phyloP scores from a whole-genome alignment of 2,113 vertebrate species.

The Ctenomys sociabilis region DNA sequence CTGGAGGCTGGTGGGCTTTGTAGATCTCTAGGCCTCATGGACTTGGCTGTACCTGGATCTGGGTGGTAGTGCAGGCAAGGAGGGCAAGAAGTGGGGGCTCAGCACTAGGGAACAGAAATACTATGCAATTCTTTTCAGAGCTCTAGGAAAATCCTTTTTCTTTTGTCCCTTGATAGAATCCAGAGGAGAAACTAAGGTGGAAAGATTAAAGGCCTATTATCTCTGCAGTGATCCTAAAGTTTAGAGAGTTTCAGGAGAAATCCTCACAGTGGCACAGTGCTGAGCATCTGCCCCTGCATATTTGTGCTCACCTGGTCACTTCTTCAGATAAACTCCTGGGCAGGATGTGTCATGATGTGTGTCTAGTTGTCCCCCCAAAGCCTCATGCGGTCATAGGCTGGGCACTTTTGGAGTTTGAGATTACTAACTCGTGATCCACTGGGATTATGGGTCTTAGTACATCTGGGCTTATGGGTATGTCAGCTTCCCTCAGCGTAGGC shows the following conservation, averaged over 20 bases:
- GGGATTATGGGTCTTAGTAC: too few relatives aligned
- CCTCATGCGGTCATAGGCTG: too few relatives aligned
- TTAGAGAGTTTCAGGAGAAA: neutral
- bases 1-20: conserved; percentile 89
- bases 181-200: neutral
- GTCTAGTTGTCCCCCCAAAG: too few relatives aligned
- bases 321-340: neutral
- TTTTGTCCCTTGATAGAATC: neutral
- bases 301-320: neutral
- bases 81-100: neutral
- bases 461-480: too few relatives aligned
- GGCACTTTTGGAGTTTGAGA: too few relatives aligned
- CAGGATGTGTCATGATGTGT: neutral
- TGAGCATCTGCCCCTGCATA: neutral
- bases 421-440: too few relatives aligned
- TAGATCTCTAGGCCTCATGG: conserved; percentile 93
- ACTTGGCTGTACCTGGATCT: neutral
- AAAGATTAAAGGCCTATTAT: neutral
- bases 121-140: neutral
- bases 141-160: neutral
- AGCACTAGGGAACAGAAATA: neutral
- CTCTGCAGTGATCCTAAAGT: neutral
- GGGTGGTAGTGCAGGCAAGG: neutral
- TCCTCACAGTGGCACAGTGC: neutral
- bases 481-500: too few relatives aligned